Evolutionary conservation across 2,113 vertebrate species (phyloP).

Genomic region (Neotoma lepida): DNA sequence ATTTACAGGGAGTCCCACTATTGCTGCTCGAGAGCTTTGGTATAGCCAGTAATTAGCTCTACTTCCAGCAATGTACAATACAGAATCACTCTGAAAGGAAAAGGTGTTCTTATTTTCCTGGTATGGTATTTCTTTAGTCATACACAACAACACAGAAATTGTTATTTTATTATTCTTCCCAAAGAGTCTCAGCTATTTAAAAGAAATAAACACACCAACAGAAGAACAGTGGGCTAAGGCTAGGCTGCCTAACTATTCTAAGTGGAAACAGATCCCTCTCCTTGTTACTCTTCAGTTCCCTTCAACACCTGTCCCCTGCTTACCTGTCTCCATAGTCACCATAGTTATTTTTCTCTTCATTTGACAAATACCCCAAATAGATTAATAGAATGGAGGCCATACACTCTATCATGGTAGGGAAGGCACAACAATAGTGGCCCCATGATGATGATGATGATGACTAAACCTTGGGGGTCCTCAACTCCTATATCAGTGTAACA

Average conservation of each 20-base stretch:
- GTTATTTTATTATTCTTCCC: conserved; percentile 46
- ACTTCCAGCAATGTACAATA: neutral
- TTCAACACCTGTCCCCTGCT: neutral
- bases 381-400: neutral
- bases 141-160: neutral
- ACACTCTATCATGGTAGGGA: neutral
- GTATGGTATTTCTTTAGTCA: neutral
- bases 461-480: neutral
- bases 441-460: neutral
- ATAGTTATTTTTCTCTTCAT: neutral
- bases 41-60: conserved; percentile 59
- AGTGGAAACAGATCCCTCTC: neutral
- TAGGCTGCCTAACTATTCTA: neutral
- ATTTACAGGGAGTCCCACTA: conserved; percentile 40
- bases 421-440: no score
- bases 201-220: neutral
- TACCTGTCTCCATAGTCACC: neutral
- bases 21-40: neutral
- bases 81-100: neutral
- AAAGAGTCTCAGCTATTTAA: neutral
- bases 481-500: neutral
- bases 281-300: neutral
- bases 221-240: neutral
- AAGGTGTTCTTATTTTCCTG: neutral
- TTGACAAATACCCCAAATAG: neutral